A percentile compares a stretch with the other conserved stretches of the same genome.
These are phyloP conservation scores for Crocidura indochinensis DNA, from an alignment of 2,797 vertebrate genomes.

Conservation along the genomic window DNA sequence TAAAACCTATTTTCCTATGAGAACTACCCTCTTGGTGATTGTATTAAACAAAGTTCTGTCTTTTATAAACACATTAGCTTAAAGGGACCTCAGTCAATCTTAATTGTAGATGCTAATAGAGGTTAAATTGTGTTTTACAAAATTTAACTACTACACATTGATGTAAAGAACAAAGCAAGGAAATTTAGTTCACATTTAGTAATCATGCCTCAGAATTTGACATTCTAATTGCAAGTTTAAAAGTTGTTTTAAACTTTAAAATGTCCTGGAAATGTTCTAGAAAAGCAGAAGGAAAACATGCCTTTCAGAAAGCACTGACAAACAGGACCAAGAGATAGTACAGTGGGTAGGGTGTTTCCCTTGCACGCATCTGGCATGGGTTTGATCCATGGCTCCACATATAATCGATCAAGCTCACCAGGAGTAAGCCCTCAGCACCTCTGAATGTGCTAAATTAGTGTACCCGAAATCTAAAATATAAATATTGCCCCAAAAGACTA, in stretches of 20 bases:
- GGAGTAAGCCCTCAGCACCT: too few relatives aligned
- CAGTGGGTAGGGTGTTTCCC: too few relatives aligned
- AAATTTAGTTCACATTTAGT: slow-evolving; percentile 36
- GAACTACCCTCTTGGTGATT: background rate
- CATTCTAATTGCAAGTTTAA: slow-evolving; percentile 21
- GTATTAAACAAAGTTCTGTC: slow-evolving; percentile 50
- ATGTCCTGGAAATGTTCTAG: slow-evolving; percentile 28
- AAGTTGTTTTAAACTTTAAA: slow-evolving; percentile 37
- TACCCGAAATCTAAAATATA: too few relatives aligned
- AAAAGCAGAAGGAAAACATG: background rate
- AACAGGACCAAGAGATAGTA: too few relatives aligned
- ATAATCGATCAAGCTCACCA: too few relatives aligned
- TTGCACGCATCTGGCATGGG: too few relatives aligned
- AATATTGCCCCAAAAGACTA: slow-evolving; percentile 10
- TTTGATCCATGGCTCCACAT: too few relatives aligned
- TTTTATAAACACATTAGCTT: slow-evolving; percentile 31
- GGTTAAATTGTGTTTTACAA: slow-evolving; percentile 55
- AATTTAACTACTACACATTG: slow-evolving; percentile 64
- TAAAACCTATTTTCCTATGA: background rate
- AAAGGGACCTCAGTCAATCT: slow-evolving; percentile 34
- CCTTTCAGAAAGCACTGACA: slow-evolving; percentile 18
- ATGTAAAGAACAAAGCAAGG: slow-evolving; percentile 37
- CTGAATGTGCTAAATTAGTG: too few relatives aligned
- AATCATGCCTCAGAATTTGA: slow-evolving; percentile 37
- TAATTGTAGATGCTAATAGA: slow-evolving; percentile 40